A percentile compares a stretch with the other conserved stretches of the same genome.
Conservation (phyloP, 2,113 vertebrate genomes). For the Elaphurus davidianus region DNA sequence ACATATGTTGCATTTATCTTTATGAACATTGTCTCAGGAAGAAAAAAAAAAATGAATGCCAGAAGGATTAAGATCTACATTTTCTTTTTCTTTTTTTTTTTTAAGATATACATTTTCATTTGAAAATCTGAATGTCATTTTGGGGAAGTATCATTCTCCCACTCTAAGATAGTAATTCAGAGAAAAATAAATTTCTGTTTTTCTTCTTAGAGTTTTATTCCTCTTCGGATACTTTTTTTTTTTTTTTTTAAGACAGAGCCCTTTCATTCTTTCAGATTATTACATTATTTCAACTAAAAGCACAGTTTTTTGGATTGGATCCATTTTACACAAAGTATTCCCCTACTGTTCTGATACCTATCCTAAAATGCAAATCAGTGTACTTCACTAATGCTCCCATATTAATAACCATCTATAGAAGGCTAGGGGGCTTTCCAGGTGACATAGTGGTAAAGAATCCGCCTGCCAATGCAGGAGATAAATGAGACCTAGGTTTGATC, state of each 20-base stretch:
- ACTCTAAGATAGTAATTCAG: not conserved
- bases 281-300: not conserved
- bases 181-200: not conserved
- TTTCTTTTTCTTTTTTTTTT: too few species aligned
- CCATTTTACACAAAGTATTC: not conserved
- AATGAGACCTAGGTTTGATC: not conserved
- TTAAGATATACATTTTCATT: slow-evolving; percentile 20
- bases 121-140: not conserved
- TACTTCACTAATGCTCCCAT: not conserved
- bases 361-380: not conserved
- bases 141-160: not conserved
- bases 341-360: not conserved
- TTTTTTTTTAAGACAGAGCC: too few species aligned
- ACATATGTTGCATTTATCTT: slow-evolving; percentile 25
- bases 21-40: slow-evolving; percentile 14
- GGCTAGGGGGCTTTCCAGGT: not conserved
- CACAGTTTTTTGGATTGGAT: not conserved
- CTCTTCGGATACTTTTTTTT: not conserved
- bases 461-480: not conserved
- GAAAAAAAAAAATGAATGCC: not conserved
- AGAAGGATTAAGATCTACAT: not conserved
- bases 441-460: not conserved
- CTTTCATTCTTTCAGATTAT: not conserved
- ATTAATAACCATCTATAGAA: not conserved
- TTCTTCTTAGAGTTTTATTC: not conserved